Evolutionary conservation across 2,113 vertebrate genomes (phyloP), one percentile per base, ranked within the genome.

Genomic region (Delphinus delphis): DNA sequence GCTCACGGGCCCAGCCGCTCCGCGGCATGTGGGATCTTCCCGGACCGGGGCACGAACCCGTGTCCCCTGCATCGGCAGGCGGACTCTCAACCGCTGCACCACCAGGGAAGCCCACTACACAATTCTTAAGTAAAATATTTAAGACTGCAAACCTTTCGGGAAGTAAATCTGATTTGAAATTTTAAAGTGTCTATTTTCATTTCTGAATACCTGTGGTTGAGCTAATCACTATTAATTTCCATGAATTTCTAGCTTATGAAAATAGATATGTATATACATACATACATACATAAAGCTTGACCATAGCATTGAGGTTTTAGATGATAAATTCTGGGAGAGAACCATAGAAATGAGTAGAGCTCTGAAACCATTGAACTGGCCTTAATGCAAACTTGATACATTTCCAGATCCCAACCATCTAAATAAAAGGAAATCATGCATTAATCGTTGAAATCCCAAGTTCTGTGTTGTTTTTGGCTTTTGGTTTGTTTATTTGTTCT

Each of bases 361-460:
- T 96, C 88, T 96, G 93, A 90, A 85, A 98, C 94, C 26, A 58
- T 36, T 83, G 86, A 98, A 12, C 17, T 65, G 74, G 90, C 82
- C 50, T 95, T 98, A 88, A 96, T 95, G 87, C 83, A 96, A 88
- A 95, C 65, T 79, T 41, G n/a, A 88, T 88, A 23, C 23, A 82
- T 80, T 96, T 96, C 58, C 96, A 89, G 82, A 97, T 60, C 62
- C 68, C 81, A 84, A 65, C 81, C 67, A 95, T 92, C 70, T 7
- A 7, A 90, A 65, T 21, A 70, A 92, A 87, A 95, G 50, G n/a
- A 89, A 98, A 88, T 95, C 65, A 31, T 84, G 60, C 87, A 87
- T 96, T 98, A 89, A 76, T 97, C 50, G 85, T 85, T 95, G 91
- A 97, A 98, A 97, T 80, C 38, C 38, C 62, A 88, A 65, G 5